Conservation (phyloP, 2,888 invertebrate genomes). For the Pemphredon lugubris region DNA sequence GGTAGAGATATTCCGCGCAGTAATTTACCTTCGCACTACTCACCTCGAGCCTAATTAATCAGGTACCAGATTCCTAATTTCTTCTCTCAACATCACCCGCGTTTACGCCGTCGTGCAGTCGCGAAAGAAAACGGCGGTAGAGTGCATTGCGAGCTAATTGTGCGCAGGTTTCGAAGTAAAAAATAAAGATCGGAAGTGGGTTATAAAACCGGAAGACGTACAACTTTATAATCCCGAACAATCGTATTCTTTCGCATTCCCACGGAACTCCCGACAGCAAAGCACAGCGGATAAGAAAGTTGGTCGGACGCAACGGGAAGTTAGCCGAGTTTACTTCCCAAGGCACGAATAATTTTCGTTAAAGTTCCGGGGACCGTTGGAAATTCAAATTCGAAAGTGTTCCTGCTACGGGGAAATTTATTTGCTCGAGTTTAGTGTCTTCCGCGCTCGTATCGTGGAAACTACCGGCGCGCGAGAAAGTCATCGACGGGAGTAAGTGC, state of each 20-base stretch:
- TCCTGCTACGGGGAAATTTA: slow-evolving; percentile 23
- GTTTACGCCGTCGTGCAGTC: no score
- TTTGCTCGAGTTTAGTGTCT: slow-evolving; percentile 5
- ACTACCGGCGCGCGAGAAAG: not conserved
- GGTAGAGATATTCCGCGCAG: no score
- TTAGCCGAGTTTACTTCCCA: slow-evolving; percentile 55
- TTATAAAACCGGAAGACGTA: slow-evolving; percentile 3
- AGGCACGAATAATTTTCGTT: slow-evolving; percentile 53
- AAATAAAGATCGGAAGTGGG: not conserved
- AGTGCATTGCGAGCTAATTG: not conserved
- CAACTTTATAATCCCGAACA: slow-evolving; percentile 28
- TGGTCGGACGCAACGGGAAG: slow-evolving; percentile 46
- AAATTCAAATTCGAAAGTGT: slow-evolving; percentile 56
- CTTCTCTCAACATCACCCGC: no score
- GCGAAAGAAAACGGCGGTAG: no score
- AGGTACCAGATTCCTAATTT: no score
- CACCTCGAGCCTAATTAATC: no score
- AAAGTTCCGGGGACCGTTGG: slow-evolving; percentile 25
- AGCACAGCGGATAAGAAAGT: slow-evolving; percentile 48
- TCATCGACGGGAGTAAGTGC: no score
- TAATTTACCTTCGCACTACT: no score
- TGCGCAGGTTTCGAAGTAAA: not conserved
- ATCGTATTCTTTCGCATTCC: slow-evolving; percentile 35
- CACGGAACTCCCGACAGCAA: slow-evolving; percentile 36
- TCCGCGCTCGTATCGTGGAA: not conserved